Evolutionary conservation across 1,140 invertebrate genomes (phyloP).

Genomic region (Vanessa atalanta): DNA sequence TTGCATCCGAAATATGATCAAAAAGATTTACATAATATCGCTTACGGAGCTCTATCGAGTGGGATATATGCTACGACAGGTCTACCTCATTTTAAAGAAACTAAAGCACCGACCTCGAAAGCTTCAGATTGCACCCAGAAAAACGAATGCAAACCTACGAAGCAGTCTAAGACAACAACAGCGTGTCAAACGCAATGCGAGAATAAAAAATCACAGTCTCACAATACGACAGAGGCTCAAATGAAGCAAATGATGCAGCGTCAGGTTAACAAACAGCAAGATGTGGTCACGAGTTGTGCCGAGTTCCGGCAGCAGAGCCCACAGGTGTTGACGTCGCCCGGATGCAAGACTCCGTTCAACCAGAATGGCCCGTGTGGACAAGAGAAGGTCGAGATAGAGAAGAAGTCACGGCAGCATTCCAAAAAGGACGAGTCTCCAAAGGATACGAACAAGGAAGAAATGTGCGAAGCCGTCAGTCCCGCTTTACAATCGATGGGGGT

Average conservation of each 20-base stretch:
- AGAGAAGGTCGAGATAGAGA: slow-evolving; percentile 78
- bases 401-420: slow-evolving; percentile 80
- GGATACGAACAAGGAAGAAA: slow-evolving; percentile 72
- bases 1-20: slow-evolving; percentile 75
- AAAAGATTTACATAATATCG: slow-evolving; percentile 78
- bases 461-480: slow-evolving; percentile 81
- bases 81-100: slow-evolving; percentile 75
- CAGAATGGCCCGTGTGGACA: slow-evolving; percentile 66
- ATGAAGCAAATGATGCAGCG: slow-evolving; percentile 78
- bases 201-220: slow-evolving; percentile 63
- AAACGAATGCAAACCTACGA: slow-evolving; percentile 71
- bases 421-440: slow-evolving; percentile 80
- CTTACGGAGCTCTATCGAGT: slow-evolving; percentile 72
- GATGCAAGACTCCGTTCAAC: slow-evolving; percentile 66
- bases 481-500: slow-evolving; percentile 90
- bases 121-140: slow-evolving; percentile 73
- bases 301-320: slow-evolving; percentile 71
- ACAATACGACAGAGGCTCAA: slow-evolving; percentile 62
- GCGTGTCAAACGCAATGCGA: slow-evolving; percentile 78
- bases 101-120: slow-evolving; percentile 66
- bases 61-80: slow-evolving; percentile 70
- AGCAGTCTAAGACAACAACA: slow-evolving; percentile 77
- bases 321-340: slow-evolving; percentile 65
- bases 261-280: slow-evolving; percentile 64
- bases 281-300: slow-evolving; percentile 61